phyloP scores from a whole-genome alignment of 2,797 vertebrate species.

The Cryptoprocta ferox region DNA sequence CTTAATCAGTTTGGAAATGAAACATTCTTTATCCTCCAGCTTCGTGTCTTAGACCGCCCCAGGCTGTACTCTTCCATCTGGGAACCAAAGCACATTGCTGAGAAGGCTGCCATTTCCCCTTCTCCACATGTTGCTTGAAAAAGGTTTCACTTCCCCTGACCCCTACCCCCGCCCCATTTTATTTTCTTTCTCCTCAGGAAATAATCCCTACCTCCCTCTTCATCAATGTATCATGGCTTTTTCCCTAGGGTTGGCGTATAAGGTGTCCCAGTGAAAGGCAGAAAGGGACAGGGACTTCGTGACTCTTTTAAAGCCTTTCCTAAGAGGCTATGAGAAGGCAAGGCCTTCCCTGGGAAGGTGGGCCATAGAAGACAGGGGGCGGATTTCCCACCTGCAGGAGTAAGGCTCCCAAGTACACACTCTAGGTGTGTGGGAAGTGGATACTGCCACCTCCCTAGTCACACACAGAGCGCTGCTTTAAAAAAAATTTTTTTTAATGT shows the following conservation, averaged over 20 bases:
- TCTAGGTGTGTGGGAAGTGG: background rate
- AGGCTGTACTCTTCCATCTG: background rate
- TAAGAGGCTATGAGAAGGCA: background rate
- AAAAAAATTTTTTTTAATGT: too few species aligned
- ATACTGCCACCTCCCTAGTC: background rate
- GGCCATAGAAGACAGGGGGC: background rate
- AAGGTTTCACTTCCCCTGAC: background rate
- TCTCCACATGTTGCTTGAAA: background rate
- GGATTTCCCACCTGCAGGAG: background rate
- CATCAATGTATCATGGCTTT: background rate
- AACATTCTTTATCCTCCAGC: background rate
- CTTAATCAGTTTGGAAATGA: background rate
- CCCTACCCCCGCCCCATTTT: background rate
- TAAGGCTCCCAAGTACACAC: background rate
- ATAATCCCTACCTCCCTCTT: background rate
- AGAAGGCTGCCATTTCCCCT: too few species aligned
- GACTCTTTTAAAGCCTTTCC: background rate
- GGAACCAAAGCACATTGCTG: too few species aligned
- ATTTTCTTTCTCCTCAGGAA: conserved; percentile 7
- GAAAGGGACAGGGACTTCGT: background rate
- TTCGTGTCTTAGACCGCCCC: background rate
- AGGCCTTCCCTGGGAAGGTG: background rate
- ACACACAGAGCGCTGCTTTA: background rate
- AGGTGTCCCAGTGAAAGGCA: background rate
- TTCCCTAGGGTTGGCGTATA: background rate